Conservation (phyloP, 1,140 invertebrate species). For the Leptopilina boulardi region DNA sequence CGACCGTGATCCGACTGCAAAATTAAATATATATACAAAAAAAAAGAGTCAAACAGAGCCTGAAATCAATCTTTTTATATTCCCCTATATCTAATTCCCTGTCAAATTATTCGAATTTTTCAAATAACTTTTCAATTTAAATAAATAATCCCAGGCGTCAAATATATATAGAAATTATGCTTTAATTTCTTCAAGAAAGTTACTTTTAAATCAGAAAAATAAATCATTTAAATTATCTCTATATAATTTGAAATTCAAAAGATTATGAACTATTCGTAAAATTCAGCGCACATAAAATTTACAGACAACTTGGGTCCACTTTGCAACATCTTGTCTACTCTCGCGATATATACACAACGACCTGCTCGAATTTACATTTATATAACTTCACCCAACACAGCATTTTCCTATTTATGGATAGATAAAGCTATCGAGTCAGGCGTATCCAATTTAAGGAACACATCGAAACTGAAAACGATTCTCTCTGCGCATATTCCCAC, state of each 20-base stretch:
- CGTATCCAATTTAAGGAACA: conserved; percentile 29
- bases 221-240: too few relatives aligned
- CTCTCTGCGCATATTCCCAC: background rate
- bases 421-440: conserved; percentile 16
- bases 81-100: background rate
- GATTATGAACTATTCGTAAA: too few relatives aligned
- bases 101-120: conserved; percentile 12
- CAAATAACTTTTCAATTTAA: conserved; percentile 5
- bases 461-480: conserved; percentile 38
- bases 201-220: too few relatives aligned
- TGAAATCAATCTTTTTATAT: background rate
- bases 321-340: background rate
- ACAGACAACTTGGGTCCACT: background rate
- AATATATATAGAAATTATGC: too few relatives aligned
- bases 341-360: background rate
- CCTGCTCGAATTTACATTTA: conserved; percentile 49
- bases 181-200: too few relatives aligned
- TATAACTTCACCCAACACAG: conserved; percentile 37
- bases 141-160: too few relatives aligned
- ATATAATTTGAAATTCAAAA: too few relatives aligned
- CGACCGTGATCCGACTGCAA: conserved; percentile 24
- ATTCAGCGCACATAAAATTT: too few relatives aligned
- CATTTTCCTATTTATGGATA: conserved; percentile 37
- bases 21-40: conserved; percentile 12
- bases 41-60: background rate